These are phyloP conservation scores for Baryphthengus martii DNA, from an alignment of 2,113 vertebrate species.

Conservation along the genomic window DNA sequence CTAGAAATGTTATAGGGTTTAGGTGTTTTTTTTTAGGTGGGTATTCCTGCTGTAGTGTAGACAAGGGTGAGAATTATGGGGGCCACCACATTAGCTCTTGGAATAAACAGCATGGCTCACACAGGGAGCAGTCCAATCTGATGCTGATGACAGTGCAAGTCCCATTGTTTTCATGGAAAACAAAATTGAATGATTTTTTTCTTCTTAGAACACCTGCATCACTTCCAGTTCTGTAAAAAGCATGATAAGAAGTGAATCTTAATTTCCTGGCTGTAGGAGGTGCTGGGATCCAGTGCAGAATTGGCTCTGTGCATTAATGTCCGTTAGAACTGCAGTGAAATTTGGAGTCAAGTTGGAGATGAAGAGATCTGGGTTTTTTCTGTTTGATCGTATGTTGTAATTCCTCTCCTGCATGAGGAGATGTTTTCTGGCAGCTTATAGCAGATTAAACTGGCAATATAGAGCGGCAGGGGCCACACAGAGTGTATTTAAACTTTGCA, in stretches of 20 bases:
- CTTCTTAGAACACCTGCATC: background rate
- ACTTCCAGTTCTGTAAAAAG: background rate
- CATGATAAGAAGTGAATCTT: background rate
- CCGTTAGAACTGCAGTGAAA: background rate
- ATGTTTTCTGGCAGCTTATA: background rate
- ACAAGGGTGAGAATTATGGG: background rate
- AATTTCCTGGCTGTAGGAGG: background rate
- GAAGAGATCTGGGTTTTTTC: background rate
- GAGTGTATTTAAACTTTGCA: background rate
- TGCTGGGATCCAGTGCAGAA: background rate
- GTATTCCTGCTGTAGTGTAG: background rate
- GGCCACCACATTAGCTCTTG: background rate
- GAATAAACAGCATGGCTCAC: background rate
- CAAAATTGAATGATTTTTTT: background rate
- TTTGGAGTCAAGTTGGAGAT: background rate
- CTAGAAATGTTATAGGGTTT: background rate
- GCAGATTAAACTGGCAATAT: background rate
- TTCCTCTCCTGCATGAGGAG: background rate
- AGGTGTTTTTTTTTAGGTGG: too few relatives aligned
- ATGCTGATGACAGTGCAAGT: background rate
- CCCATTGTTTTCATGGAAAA: background rate
- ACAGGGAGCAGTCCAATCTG: background rate
- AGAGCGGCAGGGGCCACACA: background rate
- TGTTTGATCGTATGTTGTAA: background rate
- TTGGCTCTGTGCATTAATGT: background rate